Percentiles rank a stretch among this genome's conserved stretches.
Conservation (phyloP, 1,140 invertebrate genomes). For the Polypedilum vanderplanki region DNA sequence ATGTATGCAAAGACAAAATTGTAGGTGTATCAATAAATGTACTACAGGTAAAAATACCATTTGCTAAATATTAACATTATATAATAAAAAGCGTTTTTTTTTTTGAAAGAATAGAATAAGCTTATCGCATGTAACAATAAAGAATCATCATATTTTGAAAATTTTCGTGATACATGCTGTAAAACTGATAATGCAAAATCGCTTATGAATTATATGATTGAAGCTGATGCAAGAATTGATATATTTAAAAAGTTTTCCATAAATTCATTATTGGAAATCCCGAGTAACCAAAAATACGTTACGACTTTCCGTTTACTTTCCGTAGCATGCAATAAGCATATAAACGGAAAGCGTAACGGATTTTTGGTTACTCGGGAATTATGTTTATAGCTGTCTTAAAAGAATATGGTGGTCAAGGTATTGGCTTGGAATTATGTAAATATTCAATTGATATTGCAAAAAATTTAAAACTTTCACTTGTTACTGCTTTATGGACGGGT, state of each 20-base stretch:
- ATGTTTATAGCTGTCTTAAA: neutral
- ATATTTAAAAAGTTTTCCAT: neutral
- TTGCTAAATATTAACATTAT: too few relatives aligned
- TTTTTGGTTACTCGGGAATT: too few relatives aligned
- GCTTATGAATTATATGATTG: conserved; percentile 11
- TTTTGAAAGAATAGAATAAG: neutral
- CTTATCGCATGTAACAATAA: neutral
- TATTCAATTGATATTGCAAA: neutral
- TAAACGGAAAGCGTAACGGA: too few relatives aligned
- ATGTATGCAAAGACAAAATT: neutral
- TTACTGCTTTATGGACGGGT: neutral
- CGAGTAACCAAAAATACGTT: too few relatives aligned
- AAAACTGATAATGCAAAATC: neutral
- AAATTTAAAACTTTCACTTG: neutral
- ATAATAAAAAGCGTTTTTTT: too few relatives aligned
- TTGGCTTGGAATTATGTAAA: neutral
- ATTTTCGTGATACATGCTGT: neutral
- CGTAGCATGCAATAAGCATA: too few relatives aligned
- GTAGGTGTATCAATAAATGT: neutral
- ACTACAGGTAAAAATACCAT: neutral
- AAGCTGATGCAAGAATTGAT: neutral
- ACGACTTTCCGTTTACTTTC: too few relatives aligned
- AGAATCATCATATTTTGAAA: neutral
- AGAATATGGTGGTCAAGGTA: neutral
- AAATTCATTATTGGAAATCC: neutral